These are phyloP conservation scores for Paradoxurus hermaphroditus DNA, from an alignment of 2,113 vertebrate species.

Conservation along the genomic window DNA sequence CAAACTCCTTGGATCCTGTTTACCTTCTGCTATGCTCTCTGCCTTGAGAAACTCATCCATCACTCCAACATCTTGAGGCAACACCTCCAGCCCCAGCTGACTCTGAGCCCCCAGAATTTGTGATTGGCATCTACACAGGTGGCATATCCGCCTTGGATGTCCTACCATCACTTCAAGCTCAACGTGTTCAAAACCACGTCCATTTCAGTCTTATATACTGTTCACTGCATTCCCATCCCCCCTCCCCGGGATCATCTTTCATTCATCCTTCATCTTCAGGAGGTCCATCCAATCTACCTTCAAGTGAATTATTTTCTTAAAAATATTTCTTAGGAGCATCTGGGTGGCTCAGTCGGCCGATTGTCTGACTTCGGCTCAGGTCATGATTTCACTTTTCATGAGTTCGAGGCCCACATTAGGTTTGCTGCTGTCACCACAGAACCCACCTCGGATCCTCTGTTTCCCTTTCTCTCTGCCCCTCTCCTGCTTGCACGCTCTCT, in stretches of 20 bases:
- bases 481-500: too few species aligned
- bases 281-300: neutral
- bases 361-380: too few species aligned
- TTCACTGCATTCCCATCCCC: neutral
- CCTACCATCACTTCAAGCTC: neutral
- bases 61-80: neutral
- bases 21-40: neutral
- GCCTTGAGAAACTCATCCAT: neutral
- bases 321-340: neutral
- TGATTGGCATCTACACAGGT: neutral
- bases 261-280: neutral
- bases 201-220: accelerated
- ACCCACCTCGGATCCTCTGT: too few species aligned
- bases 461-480: too few species aligned
- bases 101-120: neutral
- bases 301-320: neutral
- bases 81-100: too few species aligned
- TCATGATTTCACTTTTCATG: too few species aligned
- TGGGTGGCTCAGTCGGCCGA: too few species aligned
- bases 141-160: accelerated
- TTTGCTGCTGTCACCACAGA: too few species aligned
- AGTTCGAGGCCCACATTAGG: too few species aligned
- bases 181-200: neutral
- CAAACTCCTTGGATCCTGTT: neutral
- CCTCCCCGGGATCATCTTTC: neutral